phyloP scores from a whole-genome alignment of 2,113 vertebrate species.

The Colistium nudipinnis region DNA sequence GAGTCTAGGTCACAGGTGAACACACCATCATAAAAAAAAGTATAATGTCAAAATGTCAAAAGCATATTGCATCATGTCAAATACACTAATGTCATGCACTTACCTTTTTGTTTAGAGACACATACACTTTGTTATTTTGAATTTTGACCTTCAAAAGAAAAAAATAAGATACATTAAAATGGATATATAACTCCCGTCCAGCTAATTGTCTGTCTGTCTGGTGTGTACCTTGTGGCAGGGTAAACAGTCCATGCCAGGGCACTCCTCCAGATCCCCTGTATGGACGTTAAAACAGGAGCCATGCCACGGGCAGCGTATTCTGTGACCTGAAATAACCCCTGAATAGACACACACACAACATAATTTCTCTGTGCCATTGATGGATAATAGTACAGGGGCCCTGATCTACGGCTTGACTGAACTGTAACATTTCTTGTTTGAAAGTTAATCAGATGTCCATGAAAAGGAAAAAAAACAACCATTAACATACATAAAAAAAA shows the following conservation, averaged over 20 bases:
- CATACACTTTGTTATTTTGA: constrained; percentile 81
- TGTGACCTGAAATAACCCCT: constrained; percentile 82
- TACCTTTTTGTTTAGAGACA: constrained; percentile 84
- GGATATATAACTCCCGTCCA: background rate
- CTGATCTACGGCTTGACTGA: background rate
- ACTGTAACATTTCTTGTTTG: background rate
- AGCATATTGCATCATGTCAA: background rate
- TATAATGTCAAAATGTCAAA: background rate
- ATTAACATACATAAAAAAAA: background rate
- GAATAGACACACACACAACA: constrained; percentile 36
- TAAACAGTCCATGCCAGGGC: constrained; percentile 84
- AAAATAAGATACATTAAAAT: constrained; percentile 4
- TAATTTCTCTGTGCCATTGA: background rate
- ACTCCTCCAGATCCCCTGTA: constrained; percentile 89
- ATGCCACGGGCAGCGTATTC: constrained; percentile 88
- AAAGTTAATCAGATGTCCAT: background rate
- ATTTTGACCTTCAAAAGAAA: constrained; percentile 81
- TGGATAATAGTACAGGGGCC: background rate
- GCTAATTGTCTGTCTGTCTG: background rate
- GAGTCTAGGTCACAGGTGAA: constrained; percentile 71
- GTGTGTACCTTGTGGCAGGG: constrained; percentile 76
- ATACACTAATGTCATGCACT: background rate
- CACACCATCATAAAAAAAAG: background rate
- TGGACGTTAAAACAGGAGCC: constrained; percentile 85
- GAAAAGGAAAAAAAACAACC: background rate